Conservation (phyloP, 2,797 vertebrate species). For the Chelon labrosus region DNA sequence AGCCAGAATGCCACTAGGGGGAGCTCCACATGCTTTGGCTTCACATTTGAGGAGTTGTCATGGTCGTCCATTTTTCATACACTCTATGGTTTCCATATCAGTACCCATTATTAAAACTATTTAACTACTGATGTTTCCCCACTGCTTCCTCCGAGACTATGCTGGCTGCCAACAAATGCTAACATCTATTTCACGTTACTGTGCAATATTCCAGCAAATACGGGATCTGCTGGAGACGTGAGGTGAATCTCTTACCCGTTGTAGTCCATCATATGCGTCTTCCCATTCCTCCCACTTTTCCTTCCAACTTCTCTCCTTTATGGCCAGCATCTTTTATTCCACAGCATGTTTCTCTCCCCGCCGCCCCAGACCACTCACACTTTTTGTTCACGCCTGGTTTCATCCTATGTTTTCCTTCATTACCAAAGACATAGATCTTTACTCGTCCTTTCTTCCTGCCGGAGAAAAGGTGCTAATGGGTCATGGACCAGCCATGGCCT, state of each 20-base stretch:
- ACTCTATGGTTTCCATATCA: background rate
- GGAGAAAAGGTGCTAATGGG: slow-evolving; percentile 39
- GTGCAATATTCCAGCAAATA: background rate
- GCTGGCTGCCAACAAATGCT: slow-evolving; percentile 45
- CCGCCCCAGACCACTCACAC: slow-evolving; percentile 22
- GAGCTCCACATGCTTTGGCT: too few species aligned
- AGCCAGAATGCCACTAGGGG: too few species aligned
- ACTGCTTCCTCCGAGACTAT: slow-evolving; percentile 6
- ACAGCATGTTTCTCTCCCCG: slow-evolving; percentile 25
- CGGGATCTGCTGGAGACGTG: slow-evolving; percentile 10
- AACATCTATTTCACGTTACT: background rate
- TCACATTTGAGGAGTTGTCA: too few species aligned
- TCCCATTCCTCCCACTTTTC: slow-evolving; percentile 30
- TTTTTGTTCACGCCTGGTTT: slow-evolving; percentile 40
- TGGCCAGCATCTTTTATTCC: slow-evolving; percentile 50
- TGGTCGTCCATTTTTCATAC: too few species aligned
- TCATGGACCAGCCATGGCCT: slow-evolving; percentile 42
- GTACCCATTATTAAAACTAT: slow-evolving; percentile 28
- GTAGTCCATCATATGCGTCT: slow-evolving; percentile 18
- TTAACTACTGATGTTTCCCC: slow-evolving; percentile 12
- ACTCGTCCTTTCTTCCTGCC: slow-evolving; percentile 13
- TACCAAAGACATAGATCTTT: slow-evolving; percentile 38
- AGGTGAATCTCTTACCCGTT: slow-evolving; percentile 33
- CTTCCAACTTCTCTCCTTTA: slow-evolving; percentile 43
- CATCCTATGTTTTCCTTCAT: slow-evolving; percentile 50